phyloP scores from a whole-genome alignment of 2,113 vertebrate species.

The Triplophysa siluroides region DNA sequence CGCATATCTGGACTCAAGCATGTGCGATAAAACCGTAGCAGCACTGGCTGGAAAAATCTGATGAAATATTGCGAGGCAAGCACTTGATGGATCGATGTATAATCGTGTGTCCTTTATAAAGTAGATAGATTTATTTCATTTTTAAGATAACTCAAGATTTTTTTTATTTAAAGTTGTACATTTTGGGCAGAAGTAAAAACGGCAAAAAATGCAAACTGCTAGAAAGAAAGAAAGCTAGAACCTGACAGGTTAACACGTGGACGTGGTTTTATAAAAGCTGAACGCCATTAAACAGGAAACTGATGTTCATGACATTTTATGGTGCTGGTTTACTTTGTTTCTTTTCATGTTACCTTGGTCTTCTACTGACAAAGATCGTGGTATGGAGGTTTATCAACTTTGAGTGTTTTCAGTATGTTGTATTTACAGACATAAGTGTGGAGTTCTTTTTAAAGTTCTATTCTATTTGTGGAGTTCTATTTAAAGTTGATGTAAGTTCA shows the following conservation, averaged over 20 bases:
- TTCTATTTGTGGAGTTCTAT: too few species aligned
- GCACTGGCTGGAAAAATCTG: conserved; percentile 68
- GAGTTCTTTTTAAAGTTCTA: too few species aligned
- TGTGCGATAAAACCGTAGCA: conserved; percentile 61
- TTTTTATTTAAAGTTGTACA: not conserved
- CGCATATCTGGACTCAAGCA: conserved; percentile 69
- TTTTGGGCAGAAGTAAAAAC: not conserved
- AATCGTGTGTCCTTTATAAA: not conserved
- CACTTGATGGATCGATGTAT: too few species aligned
- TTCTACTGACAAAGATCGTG: too few species aligned
- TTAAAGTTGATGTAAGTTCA: too few species aligned
- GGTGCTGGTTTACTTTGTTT: too few species aligned
- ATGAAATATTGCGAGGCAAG: not conserved
- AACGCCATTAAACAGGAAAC: too few species aligned
- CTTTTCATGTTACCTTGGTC: too few species aligned
- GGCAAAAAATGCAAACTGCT: not conserved
- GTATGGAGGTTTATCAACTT: too few species aligned
- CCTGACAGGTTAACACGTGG: not conserved
- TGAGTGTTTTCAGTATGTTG: too few species aligned
- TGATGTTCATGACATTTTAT: too few species aligned
- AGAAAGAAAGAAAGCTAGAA: not conserved
- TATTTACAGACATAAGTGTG: too few species aligned
- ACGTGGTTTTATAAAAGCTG: not conserved
- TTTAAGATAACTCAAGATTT: not conserved
- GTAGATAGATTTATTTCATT: not conserved